phyloP scores from a whole-genome alignment of 37 sponge, comb jelly and placozoan genomes.

The Theonella swinhoei region DNA sequence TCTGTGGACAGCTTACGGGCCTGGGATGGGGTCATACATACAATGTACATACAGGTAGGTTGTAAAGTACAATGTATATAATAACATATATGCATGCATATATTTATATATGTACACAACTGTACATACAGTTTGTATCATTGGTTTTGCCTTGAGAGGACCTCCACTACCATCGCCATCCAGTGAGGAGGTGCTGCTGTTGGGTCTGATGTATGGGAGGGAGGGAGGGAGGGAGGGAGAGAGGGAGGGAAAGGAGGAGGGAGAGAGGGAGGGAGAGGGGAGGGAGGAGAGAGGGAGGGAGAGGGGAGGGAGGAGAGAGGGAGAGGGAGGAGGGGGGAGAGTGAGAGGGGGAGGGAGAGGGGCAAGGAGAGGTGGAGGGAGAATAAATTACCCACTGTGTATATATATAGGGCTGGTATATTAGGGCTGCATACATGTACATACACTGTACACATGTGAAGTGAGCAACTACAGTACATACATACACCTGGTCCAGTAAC shows the following conservation, averaged over 20 bases:
- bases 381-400: no score
- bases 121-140: neutral
- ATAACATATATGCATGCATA: no score
- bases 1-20: slow-evolving; percentile 33
- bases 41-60: no score
- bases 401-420: no score
- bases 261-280: slow-evolving; percentile 4
- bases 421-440: no score
- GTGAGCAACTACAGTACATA: no score
- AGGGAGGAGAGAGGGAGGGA: neutral
- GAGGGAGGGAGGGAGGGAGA: neutral
- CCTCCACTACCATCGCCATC: slow-evolving; percentile 2
- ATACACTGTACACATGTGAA: no score
- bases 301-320: neutral
- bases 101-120: neutral
- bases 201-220: neutral
- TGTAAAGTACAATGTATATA: no score
- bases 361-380: neutral
- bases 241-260: neutral
- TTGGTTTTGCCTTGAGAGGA: slow-evolving; percentile 51
- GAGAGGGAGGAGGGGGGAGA: no score
- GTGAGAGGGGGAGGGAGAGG: no score
- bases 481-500: neutral
- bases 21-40: no score
- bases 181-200: neutral